Percentiles rank a stretch among this genome's conserved stretches.
phyloP scores from a whole-genome alignment of 2,113 vertebrate species.

The Meriones unguiculatus region DNA sequence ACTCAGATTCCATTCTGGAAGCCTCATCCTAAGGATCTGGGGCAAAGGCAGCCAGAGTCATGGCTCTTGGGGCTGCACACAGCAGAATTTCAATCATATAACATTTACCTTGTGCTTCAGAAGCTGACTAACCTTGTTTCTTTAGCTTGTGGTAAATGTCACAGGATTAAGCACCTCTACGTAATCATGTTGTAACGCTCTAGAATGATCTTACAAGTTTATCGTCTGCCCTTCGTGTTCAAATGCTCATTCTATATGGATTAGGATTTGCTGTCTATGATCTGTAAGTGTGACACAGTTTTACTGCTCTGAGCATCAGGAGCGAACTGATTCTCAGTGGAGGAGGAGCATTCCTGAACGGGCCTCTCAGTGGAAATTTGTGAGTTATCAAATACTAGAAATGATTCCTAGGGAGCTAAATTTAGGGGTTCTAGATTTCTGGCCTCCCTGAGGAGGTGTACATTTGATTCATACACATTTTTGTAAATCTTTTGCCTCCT shows the following conservation, averaged over 20 bases:
- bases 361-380: neutral
- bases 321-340: neutral
- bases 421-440: neutral
- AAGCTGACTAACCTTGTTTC: constrained; percentile 37
- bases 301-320: neutral
- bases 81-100: neutral
- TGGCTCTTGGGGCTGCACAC: neutral
- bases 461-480: neutral
- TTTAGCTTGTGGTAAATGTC: constrained; percentile 63
- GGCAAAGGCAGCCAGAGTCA: neutral
- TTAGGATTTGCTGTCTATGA: constrained; percentile 25
- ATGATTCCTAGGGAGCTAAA: neutral
- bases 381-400: neutral
- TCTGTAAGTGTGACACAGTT: neutral
- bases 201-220: neutral
- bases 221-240: neutral
- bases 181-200: constrained; percentile 46
- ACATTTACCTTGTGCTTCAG: constrained; percentile 46
- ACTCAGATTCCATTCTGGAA: neutral
- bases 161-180: constrained; percentile 53
- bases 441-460: neutral
- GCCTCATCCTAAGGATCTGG: neutral
- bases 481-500: neutral
- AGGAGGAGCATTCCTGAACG: neutral
- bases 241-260: neutral